phyloP scores from a whole-genome alignment of 2,888 invertebrate species.

The Metallyticus violacea region DNA sequence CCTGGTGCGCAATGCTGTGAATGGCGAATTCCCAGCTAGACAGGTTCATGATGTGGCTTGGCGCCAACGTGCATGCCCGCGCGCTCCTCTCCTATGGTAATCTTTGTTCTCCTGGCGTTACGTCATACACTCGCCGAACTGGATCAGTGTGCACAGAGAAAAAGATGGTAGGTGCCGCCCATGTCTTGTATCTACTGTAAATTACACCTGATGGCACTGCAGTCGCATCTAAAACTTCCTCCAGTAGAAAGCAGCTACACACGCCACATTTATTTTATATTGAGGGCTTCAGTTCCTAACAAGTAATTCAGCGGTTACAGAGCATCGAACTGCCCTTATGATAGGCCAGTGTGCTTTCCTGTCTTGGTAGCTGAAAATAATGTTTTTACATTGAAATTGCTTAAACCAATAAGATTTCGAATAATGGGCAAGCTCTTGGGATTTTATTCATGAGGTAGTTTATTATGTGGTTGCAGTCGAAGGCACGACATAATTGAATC shows the following conservation, averaged over 20 bases:
- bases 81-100: background rate
- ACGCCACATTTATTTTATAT: too few relatives aligned
- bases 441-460: too few relatives aligned
- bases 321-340: too few relatives aligned
- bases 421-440: too few relatives aligned
- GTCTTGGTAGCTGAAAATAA: too few relatives aligned
- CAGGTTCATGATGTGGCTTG: background rate
- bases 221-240: background rate
- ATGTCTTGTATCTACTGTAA: background rate
- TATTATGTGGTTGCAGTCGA: too few relatives aligned
- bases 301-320: too few relatives aligned
- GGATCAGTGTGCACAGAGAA: background rate
- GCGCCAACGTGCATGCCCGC: background rate
- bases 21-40: background rate
- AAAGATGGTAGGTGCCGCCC: background rate
- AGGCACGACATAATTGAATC: too few relatives aligned
- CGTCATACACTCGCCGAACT: background rate
- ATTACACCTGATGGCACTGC: background rate
- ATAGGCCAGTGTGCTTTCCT: too few relatives aligned
- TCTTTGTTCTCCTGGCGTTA: background rate
- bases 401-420: too few relatives aligned
- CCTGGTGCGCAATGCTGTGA: background rate
- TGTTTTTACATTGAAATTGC: too few relatives aligned
- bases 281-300: too few relatives aligned
- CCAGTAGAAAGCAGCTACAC: background rate